Conservation (phyloP, 2,797 vertebrate species). For the Ceyx erithaca region DNA sequence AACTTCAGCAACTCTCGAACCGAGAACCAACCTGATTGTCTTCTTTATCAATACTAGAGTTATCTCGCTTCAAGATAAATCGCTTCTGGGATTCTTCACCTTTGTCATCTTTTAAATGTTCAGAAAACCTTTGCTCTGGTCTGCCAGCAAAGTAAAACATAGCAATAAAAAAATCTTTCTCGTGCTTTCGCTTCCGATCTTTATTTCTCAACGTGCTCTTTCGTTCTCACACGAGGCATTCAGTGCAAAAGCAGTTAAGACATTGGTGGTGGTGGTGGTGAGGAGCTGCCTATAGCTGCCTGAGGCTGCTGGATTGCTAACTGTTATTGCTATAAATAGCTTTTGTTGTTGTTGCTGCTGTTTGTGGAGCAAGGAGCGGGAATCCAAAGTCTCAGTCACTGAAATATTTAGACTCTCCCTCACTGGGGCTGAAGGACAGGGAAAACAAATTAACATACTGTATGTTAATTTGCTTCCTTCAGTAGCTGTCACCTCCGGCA, state of each 20-base stretch:
- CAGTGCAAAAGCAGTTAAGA: constrained; percentile 66
- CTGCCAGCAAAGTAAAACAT: constrained; percentile 88
- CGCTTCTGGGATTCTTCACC: constrained; percentile 91
- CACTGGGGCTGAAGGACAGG: constrained; percentile 17
- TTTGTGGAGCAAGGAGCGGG: constrained; percentile 43
- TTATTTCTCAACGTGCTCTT: constrained; percentile 63
- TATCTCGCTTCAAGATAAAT: constrained; percentile 94
- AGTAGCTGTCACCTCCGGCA: neutral
- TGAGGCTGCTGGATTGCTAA: constrained; percentile 34
- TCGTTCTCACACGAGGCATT: constrained; percentile 63
- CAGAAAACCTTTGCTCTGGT: constrained; percentile 93
- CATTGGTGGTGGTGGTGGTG: neutral
- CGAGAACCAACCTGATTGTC: constrained; percentile 87
- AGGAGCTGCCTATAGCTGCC: constrained; percentile 38
- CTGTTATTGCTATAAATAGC: constrained; percentile 66
- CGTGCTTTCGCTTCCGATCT: constrained; percentile 40
- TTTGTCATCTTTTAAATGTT: constrained; percentile 92
- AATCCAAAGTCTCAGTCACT: constrained; percentile 34
- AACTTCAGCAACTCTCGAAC: constrained; percentile 81
- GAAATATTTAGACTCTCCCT: constrained; percentile 40
- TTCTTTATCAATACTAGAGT: constrained; percentile 93
- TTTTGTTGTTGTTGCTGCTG: constrained; percentile 63
- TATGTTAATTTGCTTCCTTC: constrained; percentile 23
- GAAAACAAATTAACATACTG: constrained; percentile 45
- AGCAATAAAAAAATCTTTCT: constrained; percentile 80